Conservation (phyloP, 2,113 vertebrate genomes). For the Atherinomorus stipes region DNA sequence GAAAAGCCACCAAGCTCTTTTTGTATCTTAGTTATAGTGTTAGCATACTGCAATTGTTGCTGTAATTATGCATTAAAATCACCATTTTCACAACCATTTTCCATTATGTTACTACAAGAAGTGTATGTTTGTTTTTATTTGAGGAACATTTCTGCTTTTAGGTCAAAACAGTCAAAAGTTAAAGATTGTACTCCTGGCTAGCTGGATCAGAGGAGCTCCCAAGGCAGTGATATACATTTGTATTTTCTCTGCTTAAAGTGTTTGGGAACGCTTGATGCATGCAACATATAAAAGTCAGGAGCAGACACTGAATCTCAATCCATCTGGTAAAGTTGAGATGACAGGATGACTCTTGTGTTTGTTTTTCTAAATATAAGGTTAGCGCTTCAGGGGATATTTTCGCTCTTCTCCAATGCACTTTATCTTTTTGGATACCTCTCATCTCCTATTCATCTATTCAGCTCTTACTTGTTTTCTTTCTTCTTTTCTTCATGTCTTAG, state of each 20-base stretch:
- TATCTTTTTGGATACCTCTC: constrained; percentile 25
- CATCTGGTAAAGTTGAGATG: constrained; percentile 47
- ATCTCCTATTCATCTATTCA: constrained; percentile 16
- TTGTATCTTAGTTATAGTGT: background rate
- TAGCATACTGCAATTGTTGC: background rate
- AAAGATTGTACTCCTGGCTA: constrained; percentile 17
- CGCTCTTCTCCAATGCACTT: constrained; percentile 18
- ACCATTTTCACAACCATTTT: background rate
- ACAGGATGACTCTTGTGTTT: constrained; percentile 54
- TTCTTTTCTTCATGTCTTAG: constrained; percentile 17
- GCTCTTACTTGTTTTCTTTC: constrained; percentile 14
- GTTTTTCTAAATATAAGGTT: constrained; percentile 54
- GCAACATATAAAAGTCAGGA: constrained; percentile 52
- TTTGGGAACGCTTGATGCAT: constrained; percentile 45
- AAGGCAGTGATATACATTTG: constrained; percentile 16
- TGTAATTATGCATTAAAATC: background rate
- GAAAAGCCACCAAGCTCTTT: background rate
- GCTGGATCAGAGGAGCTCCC: constrained; percentile 20
- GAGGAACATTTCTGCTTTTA: background rate
- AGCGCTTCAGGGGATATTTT: constrained; percentile 48
- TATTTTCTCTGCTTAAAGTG: constrained; percentile 52
- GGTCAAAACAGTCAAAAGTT: constrained; percentile 1
- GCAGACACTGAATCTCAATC: constrained; percentile 57
- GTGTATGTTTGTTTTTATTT: background rate
- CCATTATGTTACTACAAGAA: background rate